A percentile compares a stretch with the other conserved stretches of the same genome.
These are phyloP conservation scores for Eugnorisma glareosa DNA, from an alignment of 2,888 invertebrate species.

Conservation along the genomic window DNA sequence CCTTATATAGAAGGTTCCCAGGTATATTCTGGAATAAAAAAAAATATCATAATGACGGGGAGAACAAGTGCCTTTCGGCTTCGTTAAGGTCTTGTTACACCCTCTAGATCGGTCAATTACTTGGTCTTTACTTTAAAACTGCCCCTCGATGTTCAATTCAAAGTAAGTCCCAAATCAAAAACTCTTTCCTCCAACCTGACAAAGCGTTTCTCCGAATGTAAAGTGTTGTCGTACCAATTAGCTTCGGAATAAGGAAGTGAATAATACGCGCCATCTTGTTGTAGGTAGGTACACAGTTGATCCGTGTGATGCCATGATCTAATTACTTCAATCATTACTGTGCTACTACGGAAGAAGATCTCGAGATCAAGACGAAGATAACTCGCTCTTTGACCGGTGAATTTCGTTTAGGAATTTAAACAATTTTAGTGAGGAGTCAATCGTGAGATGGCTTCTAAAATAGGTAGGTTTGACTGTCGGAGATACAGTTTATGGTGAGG, in stretches of 20 bases:
- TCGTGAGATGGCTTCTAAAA: not conserved
- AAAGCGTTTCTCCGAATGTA: slow-evolving; percentile 31
- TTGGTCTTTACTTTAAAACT: not conserved
- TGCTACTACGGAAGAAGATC: slow-evolving; percentile 54
- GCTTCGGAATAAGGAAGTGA: slow-evolving; percentile 72
- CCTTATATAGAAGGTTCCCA: too few species aligned
- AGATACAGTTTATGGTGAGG: not conserved
- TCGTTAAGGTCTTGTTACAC: too few species aligned
- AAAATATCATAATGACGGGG: too few species aligned
- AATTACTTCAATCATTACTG: slow-evolving; percentile 71
- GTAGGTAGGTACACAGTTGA: slow-evolving; percentile 31
- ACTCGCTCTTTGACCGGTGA: not conserved
- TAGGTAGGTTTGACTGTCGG: not conserved
- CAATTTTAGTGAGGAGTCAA: not conserved
- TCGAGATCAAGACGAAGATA: slow-evolving; percentile 8
- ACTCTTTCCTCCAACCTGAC: not conserved
- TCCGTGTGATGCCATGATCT: slow-evolving; percentile 72
- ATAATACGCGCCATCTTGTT: slow-evolving; percentile 67
- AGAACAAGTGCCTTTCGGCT: too few species aligned
- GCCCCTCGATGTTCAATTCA: not conserved
- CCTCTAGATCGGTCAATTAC: too few species aligned
- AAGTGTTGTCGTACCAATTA: slow-evolving; percentile 64
- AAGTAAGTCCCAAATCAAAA: not conserved
- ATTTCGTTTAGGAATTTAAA: not conserved
- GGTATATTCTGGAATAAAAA: too few species aligned